These are phyloP conservation scores for Sebastes baramenuke DNA, from an alignment of 2,797 vertebrate genomes.

Conservation along the genomic window DNA sequence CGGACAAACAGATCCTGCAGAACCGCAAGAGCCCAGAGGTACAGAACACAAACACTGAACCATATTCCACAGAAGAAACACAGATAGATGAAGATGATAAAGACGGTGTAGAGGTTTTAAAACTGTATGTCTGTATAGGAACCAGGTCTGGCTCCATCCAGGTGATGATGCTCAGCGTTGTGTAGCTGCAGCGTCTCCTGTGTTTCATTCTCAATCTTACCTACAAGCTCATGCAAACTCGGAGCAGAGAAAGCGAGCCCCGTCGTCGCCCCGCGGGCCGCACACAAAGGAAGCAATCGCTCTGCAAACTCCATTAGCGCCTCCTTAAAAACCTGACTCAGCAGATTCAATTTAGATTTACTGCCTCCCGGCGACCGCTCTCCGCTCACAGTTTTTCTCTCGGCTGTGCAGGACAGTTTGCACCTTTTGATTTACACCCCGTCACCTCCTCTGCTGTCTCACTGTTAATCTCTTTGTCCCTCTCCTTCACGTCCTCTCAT, in stretches of 20 bases:
- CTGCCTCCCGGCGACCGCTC: neutral
- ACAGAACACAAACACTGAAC: slow-evolving; percentile 37
- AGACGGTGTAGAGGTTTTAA: neutral
- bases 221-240: neutral
- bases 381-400: neutral
- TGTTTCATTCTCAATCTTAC: neutral
- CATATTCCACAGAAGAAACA: neutral
- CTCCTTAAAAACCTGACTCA: slow-evolving; percentile 9
- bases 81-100: no score
- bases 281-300: neutral
- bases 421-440: neutral
- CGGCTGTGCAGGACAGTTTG: neutral
- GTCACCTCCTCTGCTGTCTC: neutral
- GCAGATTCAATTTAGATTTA: neutral
- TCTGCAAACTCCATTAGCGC: neutral
- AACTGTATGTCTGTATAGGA: no score
- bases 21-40: slow-evolving; percentile 98
- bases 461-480: neutral
- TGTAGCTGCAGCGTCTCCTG: neutral
- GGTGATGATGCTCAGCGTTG: neutral
- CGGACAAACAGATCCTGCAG: slow-evolving; percentile 92
- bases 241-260: neutral
- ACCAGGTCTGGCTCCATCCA: no score
- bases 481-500: neutral
- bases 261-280: neutral